Percentiles rank a stretch among this genome's conserved stretches.
Conservation (phyloP, 2,113 vertebrate genomes). For the Heterochromis multidens region DNA sequence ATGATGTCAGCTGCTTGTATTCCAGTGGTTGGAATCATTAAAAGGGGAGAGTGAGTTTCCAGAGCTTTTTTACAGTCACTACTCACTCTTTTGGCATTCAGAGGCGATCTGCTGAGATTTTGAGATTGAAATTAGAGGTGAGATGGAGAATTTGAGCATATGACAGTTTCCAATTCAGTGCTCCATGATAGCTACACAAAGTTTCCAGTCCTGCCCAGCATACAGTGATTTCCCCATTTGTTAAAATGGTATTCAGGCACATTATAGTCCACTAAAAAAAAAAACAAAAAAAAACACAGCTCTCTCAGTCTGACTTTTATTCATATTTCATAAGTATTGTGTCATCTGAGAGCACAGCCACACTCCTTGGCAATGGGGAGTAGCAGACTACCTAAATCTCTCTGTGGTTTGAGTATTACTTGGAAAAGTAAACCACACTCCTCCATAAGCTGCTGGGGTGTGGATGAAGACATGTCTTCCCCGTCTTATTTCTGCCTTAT, state of each 20-base stretch:
- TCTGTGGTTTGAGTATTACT: constrained; percentile 62
- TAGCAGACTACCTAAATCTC: constrained; percentile 49
- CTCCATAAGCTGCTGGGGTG: constrained; percentile 41
- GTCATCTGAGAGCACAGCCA: constrained; percentile 53
- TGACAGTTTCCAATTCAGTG: constrained; percentile 39
- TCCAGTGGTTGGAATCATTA: constrained; percentile 72
- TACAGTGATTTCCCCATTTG: constrained; percentile 21
- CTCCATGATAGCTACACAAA: constrained; percentile 8
- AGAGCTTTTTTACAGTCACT: constrained; percentile 37
- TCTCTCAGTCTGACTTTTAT: constrained; percentile 25
- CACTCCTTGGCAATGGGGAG: constrained; percentile 34
- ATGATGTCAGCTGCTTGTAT: constrained; percentile 70
- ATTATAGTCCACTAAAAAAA: neutral
- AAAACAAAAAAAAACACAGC: neutral
- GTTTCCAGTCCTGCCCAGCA: constrained; percentile 39
- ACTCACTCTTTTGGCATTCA: constrained; percentile 46
- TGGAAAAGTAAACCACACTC: constrained; percentile 62
- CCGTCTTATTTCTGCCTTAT: constrained; percentile 49
- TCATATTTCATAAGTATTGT: constrained; percentile 57
- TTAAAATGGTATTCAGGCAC: constrained; percentile 34
- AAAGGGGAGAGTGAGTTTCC: constrained; percentile 64
- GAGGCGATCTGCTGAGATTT: constrained; percentile 29
- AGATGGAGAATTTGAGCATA: constrained; percentile 47
- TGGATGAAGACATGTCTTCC: constrained; percentile 32
- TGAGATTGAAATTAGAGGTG: constrained; percentile 61